Evolutionary conservation across 2,888 invertebrate species (phyloP), one percentile per base, ranked within the genome.

Genomic region (Sphecodes monilicornis): DNA sequence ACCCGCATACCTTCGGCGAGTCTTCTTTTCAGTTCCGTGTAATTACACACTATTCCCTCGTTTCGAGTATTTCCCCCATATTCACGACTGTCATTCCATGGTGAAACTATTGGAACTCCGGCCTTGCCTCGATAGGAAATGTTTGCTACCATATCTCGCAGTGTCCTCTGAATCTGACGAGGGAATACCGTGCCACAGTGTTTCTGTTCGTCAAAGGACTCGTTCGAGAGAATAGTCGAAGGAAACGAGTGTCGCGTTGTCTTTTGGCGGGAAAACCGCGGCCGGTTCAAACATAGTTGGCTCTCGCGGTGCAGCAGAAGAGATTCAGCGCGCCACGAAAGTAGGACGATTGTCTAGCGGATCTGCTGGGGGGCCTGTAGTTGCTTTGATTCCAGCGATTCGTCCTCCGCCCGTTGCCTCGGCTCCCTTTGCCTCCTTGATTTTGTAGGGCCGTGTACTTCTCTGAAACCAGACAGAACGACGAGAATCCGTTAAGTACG

Each of bases 381-480:
- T 93, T 93, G 93, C 93, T 94, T 80, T 92, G 92, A 78, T 92
- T 91, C 82, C 91, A 91, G 80, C 93, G 93, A 76, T 91, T 91
- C 43, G 32, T 3, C 29, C 82, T 76, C 57, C 22, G 71, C 1
- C 93, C 94, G 79, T 94, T 94, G 86, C 81, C 92, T n/a, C 92
- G 92, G 74, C 86, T 91, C 57, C 89, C 90, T 39, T 93, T 91
- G 70, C 85, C 92, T 26, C 91, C 92, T 32, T 89, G 87, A 71
- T 92, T 93, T 80, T 94, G 94, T 32, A 94, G 92, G 6, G 94
- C 94, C 46, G 92, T 88, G 70, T 91, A 91, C 77, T 92, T 92
- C 77, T 94, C 94, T 94, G 92, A 10, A 88, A 90, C 80, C 32
- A 83, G 22, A 16, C 32, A 6, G 32, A 32, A 66, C 0, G 57